Evolutionary conservation across 2,888 invertebrate species (phyloP), one percentile per base, ranked within the genome.

Genomic region (Ennomos fuscantarius): DNA sequence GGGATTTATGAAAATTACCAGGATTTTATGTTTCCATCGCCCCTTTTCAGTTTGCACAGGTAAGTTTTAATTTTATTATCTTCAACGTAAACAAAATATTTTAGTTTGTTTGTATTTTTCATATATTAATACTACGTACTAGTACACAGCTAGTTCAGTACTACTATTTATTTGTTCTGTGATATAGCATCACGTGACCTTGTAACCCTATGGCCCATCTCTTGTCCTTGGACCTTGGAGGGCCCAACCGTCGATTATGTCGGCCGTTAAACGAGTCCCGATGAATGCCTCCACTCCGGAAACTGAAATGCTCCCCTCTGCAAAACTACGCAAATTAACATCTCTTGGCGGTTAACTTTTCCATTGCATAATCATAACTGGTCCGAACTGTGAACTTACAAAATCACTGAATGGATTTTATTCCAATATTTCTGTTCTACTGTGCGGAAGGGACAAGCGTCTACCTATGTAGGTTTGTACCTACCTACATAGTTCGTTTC

Each of bases 181-280:
- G 24, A 24, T 24, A 36, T 36, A n/a, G 15, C 42, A 12, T 39
- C 72, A 74, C 59, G 46, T 69, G 73, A 69, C 74, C 74, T 74
- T 74, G 74, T 37, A 24, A 3, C 35, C 36, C 13, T 37, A 11
- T 35, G 31, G 24, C 3, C 46, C 37, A n/a, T 24, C 24, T 24
- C 24, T n/a, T 68, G 74, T 68, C 74, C 74, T 74, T 74, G 69
- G 64, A 45, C 48, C 12, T 44, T 36, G 53, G 62, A 68, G 72
- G 74, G 69, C 15, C 46, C 36, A 66, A 63, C 60, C 65, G 47
- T 43, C 54, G 62, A 74, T 65, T 71, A 70, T 66, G 60, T 33
- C 63, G 55, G 73, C 75, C 74, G 75, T 75, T 75, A 75, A 73
- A 73, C 70, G 59, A 69, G 70, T 72, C 67, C 8, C 36, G 35